Percentiles rank a stretch among this genome's conserved stretches.
Evolutionary conservation across 2,888 invertebrate genomes (phyloP).

Genomic region (Pheosia gnoma): DNA sequence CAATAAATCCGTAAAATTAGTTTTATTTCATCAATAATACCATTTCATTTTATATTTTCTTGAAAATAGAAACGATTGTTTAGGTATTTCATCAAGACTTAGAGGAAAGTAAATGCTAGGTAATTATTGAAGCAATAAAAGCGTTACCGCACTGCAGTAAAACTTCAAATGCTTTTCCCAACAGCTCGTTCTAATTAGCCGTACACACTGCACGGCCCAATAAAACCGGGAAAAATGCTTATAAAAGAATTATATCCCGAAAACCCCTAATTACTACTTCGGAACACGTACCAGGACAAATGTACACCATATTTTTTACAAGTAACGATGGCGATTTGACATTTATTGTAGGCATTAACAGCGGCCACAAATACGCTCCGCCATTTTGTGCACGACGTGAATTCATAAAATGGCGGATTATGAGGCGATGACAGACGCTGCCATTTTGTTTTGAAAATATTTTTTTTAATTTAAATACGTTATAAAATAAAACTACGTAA

Average conservation of each 20-base stretch:
- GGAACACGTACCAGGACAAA: conserved; percentile 65
- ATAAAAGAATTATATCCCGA: conserved; percentile 20
- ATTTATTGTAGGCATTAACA: conserved; percentile 75
- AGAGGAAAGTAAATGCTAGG: background rate
- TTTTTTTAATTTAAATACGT: background rate
- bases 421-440: conserved; percentile 35
- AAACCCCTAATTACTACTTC: conserved; percentile 69
- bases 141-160: background rate
- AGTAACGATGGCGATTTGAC: conserved; percentile 77
- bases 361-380: conserved; percentile 60
- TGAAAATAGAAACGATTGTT: too few species aligned
- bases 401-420: conserved; percentile 66
- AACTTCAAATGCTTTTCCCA: conserved; percentile 6
- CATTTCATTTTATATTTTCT: too few species aligned
- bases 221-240: conserved; percentile 18
- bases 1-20: too few species aligned
- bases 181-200: conserved; percentile 27
- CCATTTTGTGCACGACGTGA: conserved; percentile 69
- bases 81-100: background rate
- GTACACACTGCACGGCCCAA: conserved; percentile 22
- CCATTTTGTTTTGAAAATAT: conserved; percentile 3
- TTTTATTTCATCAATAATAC: too few species aligned
- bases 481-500: too few species aligned
- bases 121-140: background rate
- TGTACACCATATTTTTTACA: conserved; percentile 75